These are phyloP conservation scores for Liopterus haemorrhoidalis DNA, from an alignment of 2,888 invertebrate genomes.

Conservation along the genomic window DNA sequence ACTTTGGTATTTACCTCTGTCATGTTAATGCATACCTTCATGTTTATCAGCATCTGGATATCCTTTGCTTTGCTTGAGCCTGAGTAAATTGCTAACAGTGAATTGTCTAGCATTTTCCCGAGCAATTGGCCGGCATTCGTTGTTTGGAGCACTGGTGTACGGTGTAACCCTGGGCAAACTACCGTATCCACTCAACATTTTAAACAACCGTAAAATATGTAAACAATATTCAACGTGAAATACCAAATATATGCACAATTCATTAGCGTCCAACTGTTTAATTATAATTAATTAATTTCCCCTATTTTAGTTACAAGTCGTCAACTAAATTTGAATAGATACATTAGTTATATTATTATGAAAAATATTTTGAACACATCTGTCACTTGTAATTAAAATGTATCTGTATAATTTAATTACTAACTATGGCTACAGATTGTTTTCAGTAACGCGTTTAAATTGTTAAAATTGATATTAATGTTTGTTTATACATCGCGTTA, in stretches of 20 bases:
- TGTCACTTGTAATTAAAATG: constrained; percentile 3
- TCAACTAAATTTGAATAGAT: neutral
- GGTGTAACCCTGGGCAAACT: constrained; percentile 8
- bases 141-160: neutral
- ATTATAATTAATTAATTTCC: neutral
- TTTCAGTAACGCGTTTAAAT: neutral
- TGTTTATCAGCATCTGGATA: constrained; percentile 38
- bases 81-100: constrained; percentile 43
- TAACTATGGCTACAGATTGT: constrained; percentile 9
- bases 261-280: constrained; percentile 4
- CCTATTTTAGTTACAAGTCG: neutral
- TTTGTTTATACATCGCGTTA: constrained; percentile 40
- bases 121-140: constrained; percentile 23
- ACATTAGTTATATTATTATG: neutral
- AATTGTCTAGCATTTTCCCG: constrained; percentile 42
- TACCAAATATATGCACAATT: constrained; percentile 1
- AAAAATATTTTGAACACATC: constrained; percentile 11
- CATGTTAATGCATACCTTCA: constrained; percentile 37
- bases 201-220: neutral
- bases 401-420: constrained; percentile 4
- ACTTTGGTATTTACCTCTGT: neutral
- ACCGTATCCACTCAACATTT: constrained; percentile 19
- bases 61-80: constrained; percentile 39
- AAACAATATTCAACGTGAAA: neutral
- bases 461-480: constrained; percentile 43